Base-by-base conservation (phyloP, 2,113 vertebrate species). In the Cyanistes caeruleus region DNA sequence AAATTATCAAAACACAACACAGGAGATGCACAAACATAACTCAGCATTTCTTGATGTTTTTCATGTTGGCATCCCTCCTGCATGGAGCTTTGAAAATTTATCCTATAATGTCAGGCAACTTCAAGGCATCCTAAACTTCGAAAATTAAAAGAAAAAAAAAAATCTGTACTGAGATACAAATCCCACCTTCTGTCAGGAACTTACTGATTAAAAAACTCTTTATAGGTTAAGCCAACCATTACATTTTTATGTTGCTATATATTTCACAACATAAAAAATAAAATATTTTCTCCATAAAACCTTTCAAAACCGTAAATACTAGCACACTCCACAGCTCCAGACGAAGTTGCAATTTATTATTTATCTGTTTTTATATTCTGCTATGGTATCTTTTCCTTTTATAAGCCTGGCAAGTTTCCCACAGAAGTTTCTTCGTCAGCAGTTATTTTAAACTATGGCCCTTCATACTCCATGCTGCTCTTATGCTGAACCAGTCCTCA, bases 171-270 rank as follows among this genome's bases (percentile, higher is more conserved):
- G 90, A 95, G 93, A 96, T 95, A 97, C 90, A 97, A 97, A 98
- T 97, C 97, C 93, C 87, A 96, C 96, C 93, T 98, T 97, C 97
- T 98, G 97, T 97, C 96, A 97, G 85, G 94, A 97, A 82, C 90
- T 97, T 97, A 97, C 93, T 97, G 96, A 98, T 98, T 97, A 98
- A 95, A 98, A 98, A 98, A 96, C 93, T 94, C 93, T 98, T 98
- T 97, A 96, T 96, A 97, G 95, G 96, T 97, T 98, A 97, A 98
- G 97, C 90, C 91, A 97, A 94, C 97, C 95, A 95, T 98, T 98
- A 96, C 90, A 96, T 95, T 97, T 98, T 98, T 98, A 98, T 97
- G 96, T 88, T 85, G 95, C 90, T 97, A 88, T 97, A 91, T 97
- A 96, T 98, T 97, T 96, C 92, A 90, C 96, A 97, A 91, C 92